A percentile compares a stretch with the other conserved stretches of the same genome.
Evolutionary conservation across 2,797 vertebrate species (phyloP).

Genomic region (Dermochelys coriacea): DNA sequence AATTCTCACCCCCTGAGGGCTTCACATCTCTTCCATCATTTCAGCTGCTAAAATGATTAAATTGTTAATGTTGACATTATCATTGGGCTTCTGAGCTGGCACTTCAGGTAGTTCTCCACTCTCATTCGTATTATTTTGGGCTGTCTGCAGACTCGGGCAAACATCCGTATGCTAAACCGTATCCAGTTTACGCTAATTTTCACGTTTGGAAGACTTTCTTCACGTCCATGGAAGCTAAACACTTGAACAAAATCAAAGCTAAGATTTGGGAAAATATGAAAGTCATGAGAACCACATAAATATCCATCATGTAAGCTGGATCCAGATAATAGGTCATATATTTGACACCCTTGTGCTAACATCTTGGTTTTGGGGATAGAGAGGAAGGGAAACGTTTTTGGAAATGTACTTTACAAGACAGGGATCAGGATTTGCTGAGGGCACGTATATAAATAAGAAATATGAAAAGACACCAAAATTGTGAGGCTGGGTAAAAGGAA

Average conservation of each 20-base stretch:
- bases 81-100: neutral
- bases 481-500: neutral
- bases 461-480: neutral
- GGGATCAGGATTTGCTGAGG: neutral
- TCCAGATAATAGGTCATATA: neutral
- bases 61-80: neutral
- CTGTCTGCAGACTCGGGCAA: neutral
- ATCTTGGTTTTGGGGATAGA: neutral
- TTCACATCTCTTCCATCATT: no score
- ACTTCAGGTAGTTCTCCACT: neutral
- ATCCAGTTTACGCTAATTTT: neutral
- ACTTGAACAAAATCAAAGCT: neutral
- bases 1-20: no score
- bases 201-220: accelerated
- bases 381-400: neutral
- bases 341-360: neutral
- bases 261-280: neutral
- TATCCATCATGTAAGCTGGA: neutral
- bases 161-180: no score
- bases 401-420: neutral
- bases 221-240: neutral
- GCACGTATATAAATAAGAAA: neutral
- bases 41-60: neutral
- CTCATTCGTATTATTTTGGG: neutral
- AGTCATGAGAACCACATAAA: neutral